Percentiles rank a stretch among this genome's conserved stretches.
phyloP scores from a whole-genome alignment of 2,797 vertebrate genomes.

The Cynodonichthys magdalenae region DNA sequence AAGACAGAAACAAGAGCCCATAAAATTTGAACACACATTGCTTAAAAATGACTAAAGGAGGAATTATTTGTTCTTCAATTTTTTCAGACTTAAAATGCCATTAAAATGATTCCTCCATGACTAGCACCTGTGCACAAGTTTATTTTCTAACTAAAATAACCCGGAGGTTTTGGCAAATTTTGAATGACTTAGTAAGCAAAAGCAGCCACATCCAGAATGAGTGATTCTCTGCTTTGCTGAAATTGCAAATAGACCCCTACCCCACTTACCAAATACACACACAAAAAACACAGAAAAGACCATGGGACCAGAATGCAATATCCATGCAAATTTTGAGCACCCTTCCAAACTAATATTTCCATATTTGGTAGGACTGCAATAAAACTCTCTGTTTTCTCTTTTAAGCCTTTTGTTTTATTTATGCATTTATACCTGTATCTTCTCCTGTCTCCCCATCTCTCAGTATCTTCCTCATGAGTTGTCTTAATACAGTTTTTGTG shows the following conservation, averaged over 20 bases:
- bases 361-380: slow-evolving; percentile 61
- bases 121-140: neutral
- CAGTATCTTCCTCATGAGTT: slow-evolving; percentile 42
- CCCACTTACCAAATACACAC: slow-evolving; percentile 18
- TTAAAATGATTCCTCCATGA: no score
- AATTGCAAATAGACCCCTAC: slow-evolving; percentile 73
- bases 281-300: slow-evolving; percentile 41
- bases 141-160: slow-evolving; percentile 14
- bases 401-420: slow-evolving; percentile 76
- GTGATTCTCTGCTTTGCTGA: slow-evolving; percentile 49
- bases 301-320: slow-evolving; percentile 74
- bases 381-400: slow-evolving; percentile 60
- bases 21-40: neutral
- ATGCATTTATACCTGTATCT: slow-evolving; percentile 48
- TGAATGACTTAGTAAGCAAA: slow-evolving; percentile 28
- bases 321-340: slow-evolving; percentile 80
- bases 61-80: no score
- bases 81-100: no score
- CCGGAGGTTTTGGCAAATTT: slow-evolving; percentile 25
- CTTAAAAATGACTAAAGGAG: neutral
- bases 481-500: slow-evolving; percentile 61
- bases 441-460: slow-evolving; percentile 13
- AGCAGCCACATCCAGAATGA: slow-evolving; percentile 35
- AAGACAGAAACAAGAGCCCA: neutral
- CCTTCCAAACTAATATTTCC: slow-evolving; percentile 66